Evolutionary conservation across 2,888 invertebrate species (phyloP), one percentile per base, ranked within the genome.

Genomic region (Sabatieria punctata): DNA sequence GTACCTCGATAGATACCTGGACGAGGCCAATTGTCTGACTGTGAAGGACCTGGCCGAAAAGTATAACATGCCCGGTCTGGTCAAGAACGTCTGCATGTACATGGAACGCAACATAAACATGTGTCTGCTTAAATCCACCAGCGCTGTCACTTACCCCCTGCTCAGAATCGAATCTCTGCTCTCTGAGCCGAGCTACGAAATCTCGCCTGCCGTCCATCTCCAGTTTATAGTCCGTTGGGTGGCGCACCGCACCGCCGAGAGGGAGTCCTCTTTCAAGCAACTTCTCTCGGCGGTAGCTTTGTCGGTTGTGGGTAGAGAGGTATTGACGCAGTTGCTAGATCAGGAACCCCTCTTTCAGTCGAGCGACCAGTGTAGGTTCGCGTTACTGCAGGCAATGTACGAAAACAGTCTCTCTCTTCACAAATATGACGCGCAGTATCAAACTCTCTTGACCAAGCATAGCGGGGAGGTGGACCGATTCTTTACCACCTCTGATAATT

Each of bases 1-100:
- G 57, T 77, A 75, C 57, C 65, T 78, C 55, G 74, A 76, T 52
- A 68, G 75, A 44, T 75, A 75, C 64, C 59, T 78, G 52, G 75
- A 74, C 60, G 65, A 74, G 39, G 71, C 73, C 46, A 78, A 77
- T 66, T 77, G 77, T 64, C 66, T 78, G 22, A 72, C 73, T 51
- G 75, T 76, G 6, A 73, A 73, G 59, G 74, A 74, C 54, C 64
- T 77, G 55, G 75, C 76, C 2, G 71, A 74, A 52, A 72, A 74
- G 55, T 77, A 74, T 63, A 73, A 72, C 55, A 64, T 78, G 53
- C 71, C 73, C 38, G 68, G 70, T 51, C 65, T 78, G 46, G 70
- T 72, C 36, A 75, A 74, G 63, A 71, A 73, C 53, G 71, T 73
- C 40, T 71, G 73, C 39, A 66, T 68, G 49, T 76, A 74, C 69